Percentiles rank a stretch among this genome's conserved stretches.
These are phyloP conservation scores for Typhlomys cinereus DNA, from an alignment of 2,113 vertebrate genomes.

Conservation along the genomic window DNA sequence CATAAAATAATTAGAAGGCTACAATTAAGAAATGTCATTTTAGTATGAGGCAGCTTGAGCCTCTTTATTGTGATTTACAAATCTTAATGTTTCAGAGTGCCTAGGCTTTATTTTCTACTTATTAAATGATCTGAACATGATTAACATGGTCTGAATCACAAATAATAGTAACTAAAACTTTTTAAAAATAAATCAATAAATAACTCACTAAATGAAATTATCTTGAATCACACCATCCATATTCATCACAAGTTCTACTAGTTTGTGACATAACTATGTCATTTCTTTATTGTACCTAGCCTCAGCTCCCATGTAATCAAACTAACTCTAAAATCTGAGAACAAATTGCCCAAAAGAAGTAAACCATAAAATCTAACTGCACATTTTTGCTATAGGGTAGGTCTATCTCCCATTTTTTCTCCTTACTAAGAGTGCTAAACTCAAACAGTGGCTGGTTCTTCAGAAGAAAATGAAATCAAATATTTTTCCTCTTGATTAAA, in stretches of 20 bases:
- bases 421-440: not conserved
- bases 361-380: not conserved
- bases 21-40: not conserved
- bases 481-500: not conserved
- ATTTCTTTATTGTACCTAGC: not conserved
- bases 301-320: not conserved
- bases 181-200: not conserved
- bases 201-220: not conserved
- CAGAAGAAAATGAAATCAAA: not conserved
- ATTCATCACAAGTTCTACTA: not conserved
- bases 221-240: slow-evolving; percentile 1
- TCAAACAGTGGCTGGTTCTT: not conserved
- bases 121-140: not conserved
- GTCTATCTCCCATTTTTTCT: not conserved
- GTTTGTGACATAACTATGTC: not conserved
- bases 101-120: not conserved
- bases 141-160: not conserved
- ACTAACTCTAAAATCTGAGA: not conserved
- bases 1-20: slow-evolving; percentile 7
- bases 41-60: not conserved
- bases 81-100: slow-evolving; percentile 23
- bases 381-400: not conserved
- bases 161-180: slow-evolving; percentile 24
- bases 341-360: not conserved
- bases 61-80: not conserved